Percentiles rank a stretch among this genome's conserved stretches.
These are phyloP conservation scores for Xylophagus ater DNA, from an alignment of 2,888 invertebrate species.

Conservation along the genomic window DNA sequence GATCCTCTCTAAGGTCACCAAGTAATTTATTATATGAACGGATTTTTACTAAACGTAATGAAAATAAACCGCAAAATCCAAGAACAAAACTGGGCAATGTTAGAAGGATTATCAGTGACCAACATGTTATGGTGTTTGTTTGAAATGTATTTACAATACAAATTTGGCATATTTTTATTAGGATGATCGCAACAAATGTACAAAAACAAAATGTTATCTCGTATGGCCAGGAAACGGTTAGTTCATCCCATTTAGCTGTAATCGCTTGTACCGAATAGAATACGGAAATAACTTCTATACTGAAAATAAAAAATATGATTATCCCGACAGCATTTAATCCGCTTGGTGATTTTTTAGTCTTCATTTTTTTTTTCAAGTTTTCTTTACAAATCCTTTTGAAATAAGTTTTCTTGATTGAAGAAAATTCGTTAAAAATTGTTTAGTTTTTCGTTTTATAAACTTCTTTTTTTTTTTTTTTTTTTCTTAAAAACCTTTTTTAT, in stretches of 20 bases:
- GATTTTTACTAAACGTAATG: conserved; percentile 7
- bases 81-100: conserved; percentile 7
- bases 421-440: too few relatives aligned
- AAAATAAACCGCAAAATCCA: background rate
- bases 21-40: conserved; percentile 2
- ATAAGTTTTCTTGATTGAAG: too few relatives aligned
- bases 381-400: too few relatives aligned
- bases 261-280: conserved; percentile 6
- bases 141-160: conserved; percentile 1
- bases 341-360: too few relatives aligned
- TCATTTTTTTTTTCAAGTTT: too few relatives aligned
- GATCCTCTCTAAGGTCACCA: too few relatives aligned
- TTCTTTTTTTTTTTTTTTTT: too few relatives aligned
- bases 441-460: too few relatives aligned
- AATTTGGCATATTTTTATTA: conserved; percentile 8
- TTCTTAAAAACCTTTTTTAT: too few relatives aligned
- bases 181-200: conserved; percentile 1
- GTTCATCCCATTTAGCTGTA: conserved; percentile 2
- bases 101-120: conserved; percentile 2
- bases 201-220: conserved; percentile 9
- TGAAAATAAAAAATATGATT: conserved; percentile 5
- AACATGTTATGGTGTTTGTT: background rate
- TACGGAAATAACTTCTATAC: conserved; percentile 5
- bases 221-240: conserved; percentile 10
- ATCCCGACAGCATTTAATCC: too few relatives aligned